Evolutionary conservation across 2,888 invertebrate genomes (phyloP), one percentile per base, ranked within the genome.

Genomic region (Suillia variegata): DNA sequence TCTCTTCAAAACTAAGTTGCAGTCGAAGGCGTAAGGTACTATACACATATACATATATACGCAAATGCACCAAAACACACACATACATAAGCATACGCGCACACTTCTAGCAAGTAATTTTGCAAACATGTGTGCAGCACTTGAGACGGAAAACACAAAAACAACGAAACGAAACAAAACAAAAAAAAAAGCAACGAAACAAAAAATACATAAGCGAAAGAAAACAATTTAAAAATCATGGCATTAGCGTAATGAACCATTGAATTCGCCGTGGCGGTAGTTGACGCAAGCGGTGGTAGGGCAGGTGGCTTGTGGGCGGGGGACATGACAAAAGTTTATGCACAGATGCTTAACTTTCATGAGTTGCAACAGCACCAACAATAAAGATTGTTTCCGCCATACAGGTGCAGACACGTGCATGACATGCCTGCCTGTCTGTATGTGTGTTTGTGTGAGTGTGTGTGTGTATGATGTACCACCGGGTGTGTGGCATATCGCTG

Each of bases 191-290:
- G 38, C n/a, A n/a, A n/a, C n/a, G n/a, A n/a, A n/a, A 38, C 3
- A 4, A 13, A 38, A 38, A n/a, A n/a, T n/a, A 38, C 4, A 38
- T 13, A 13, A 38, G n/a, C 6, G 6, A 38, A n/a, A 61, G 56
- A 59, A 67, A 75, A 75, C 72, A 74, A 78, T 79, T 78, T 74
- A 72, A 69, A 78, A 76, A 79, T 73, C 75, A 74, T 66, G 69
- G 71, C 78, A 79, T 80, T 79, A 79, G 75, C 74, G 75, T 80
- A 80, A 80, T 80, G 80, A 80, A 79, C 75, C 80, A 79, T 80
- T 73, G 70, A 71, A 70, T 70, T 66, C 67, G 67, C 64, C 67
- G 51, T 57, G 56, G 53, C 58, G 60, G 55, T 64, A 51, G 31
- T 42, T 20, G 26, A 10, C 15, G 17, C 20, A 26, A 22, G n/a